Evolutionary conservation across 2,113 vertebrate species (phyloP).

Genomic region (Mormyrus iriodes): DNA sequence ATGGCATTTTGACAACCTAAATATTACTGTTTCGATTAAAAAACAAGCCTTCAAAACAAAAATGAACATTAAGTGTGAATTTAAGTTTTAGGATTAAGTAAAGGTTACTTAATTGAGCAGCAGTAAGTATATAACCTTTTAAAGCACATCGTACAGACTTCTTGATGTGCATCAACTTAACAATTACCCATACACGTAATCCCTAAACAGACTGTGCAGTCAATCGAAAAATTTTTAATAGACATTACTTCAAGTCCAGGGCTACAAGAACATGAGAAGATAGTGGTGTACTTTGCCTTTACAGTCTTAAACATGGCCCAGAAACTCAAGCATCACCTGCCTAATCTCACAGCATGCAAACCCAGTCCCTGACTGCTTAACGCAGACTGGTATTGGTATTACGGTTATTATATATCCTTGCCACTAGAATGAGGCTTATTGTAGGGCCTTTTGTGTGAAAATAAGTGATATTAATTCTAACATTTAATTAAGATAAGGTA

Average conservation of each 20-base stretch:
- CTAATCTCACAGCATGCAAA: constrained; percentile 18
- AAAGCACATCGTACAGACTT: neutral
- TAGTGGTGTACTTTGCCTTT: constrained; percentile 4
- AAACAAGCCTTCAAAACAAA: too few relatives aligned
- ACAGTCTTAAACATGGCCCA: constrained; percentile 39
- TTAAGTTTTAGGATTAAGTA: too few relatives aligned
- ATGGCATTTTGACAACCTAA: neutral
- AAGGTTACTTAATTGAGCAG: neutral
- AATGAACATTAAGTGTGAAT: too few relatives aligned
- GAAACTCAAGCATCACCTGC: neutral
- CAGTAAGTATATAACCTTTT: neutral
- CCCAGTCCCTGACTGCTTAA: constrained; percentile 39
- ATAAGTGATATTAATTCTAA: constrained; percentile 60
- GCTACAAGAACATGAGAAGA: neutral
- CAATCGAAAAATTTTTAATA: neutral
- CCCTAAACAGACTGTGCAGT: neutral
- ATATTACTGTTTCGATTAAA: neutral
- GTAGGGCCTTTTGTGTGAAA: constrained; percentile 55
- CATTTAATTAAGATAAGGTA: constrained; percentile 72
- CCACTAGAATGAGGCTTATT: constrained; percentile 48
- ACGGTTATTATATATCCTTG: constrained; percentile 42
- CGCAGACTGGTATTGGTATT: constrained; percentile 50
- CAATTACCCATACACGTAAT: neutral
- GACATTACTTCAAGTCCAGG: neutral
- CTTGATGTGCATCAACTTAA: neutral